A percentile compares a stretch with the other conserved stretches of the same genome.
These are phyloP conservation scores for Laticauda colubrina DNA, from an alignment of 2,113 vertebrate genomes.

Conservation along the genomic window DNA sequence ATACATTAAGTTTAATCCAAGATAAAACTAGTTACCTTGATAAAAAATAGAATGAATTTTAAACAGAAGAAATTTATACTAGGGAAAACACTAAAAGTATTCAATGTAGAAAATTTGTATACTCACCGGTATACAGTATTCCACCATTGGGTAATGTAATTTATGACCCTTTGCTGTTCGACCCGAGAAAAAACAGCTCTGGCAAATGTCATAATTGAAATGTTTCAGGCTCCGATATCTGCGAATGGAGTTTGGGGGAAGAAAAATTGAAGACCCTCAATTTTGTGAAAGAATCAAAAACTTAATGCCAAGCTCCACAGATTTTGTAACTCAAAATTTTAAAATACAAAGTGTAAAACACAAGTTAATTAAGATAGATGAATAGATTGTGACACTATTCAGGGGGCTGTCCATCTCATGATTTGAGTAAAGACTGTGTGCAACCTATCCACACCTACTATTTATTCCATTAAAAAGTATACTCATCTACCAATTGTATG, in stretches of 20 bases:
- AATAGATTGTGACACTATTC: not conserved
- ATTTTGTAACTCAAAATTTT: not conserved
- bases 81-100: slow-evolving; percentile 19
- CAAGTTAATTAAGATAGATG: not conserved
- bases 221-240: slow-evolving; percentile 98
- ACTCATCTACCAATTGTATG: not conserved
- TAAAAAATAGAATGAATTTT: not conserved
- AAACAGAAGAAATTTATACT: not conserved
- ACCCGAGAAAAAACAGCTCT: slow-evolving; percentile 98
- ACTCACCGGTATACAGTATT: slow-evolving; percentile 97
- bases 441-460: not conserved
- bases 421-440: not conserved
- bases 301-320: not conserved
- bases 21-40: not conserved
- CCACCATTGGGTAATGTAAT: slow-evolving; percentile 98
- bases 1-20: slow-evolving; percentile 2
- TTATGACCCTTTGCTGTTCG: slow-evolving; percentile 97
- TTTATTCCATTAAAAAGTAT: not conserved
- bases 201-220: slow-evolving; percentile 98
- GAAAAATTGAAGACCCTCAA: slow-evolving; percentile 12
- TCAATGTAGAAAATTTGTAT: not conserved
- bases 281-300: not conserved
- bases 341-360: not conserved
- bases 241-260: slow-evolving; percentile 23
- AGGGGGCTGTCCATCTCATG: not conserved